A percentile compares a stretch with the other conserved stretches of the same genome.
These are phyloP conservation scores for Lasioglossum malachurum DNA, from an alignment of 2,888 invertebrate species.

Conservation along the genomic window DNA sequence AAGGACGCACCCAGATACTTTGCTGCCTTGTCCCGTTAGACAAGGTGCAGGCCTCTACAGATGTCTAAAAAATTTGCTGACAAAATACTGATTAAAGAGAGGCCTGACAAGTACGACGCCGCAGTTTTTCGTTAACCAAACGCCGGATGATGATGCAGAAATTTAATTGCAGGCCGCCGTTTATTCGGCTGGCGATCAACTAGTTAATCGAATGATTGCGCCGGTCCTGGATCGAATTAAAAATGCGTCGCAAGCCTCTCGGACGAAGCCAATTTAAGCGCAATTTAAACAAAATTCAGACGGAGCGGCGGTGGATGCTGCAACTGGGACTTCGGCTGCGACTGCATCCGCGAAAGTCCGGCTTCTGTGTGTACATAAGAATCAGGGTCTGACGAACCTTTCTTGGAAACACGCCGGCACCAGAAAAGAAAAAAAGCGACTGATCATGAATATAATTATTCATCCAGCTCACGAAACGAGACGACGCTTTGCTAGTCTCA, in stretches of 20 bases:
- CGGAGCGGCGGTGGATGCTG: not conserved
- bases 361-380: not conserved
- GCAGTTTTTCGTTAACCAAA: not conserved
- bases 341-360: not conserved
- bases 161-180: not conserved
- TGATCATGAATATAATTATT: conserved; percentile 21
- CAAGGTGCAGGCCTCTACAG: not conserved
- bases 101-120: not conserved
- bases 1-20: no score
- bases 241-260: not conserved
- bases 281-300: not conserved
- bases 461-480: not conserved
- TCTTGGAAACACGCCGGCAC: conserved; percentile 21
- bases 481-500: not conserved
- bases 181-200: not conserved
- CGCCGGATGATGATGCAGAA: not conserved
- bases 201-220: conserved; percentile 31
- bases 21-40: no score
- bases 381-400: conserved; percentile 2
- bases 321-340: not conserved
- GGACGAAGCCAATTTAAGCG: not conserved
- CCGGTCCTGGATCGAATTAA: not conserved
- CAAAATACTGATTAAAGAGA: no score
- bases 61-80: not conserved
- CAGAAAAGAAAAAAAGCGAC: conserved; percentile 3